Conservation (phyloP, 37 sponge, comb jelly and placozoan species). For the Beroe ovata region DNA sequence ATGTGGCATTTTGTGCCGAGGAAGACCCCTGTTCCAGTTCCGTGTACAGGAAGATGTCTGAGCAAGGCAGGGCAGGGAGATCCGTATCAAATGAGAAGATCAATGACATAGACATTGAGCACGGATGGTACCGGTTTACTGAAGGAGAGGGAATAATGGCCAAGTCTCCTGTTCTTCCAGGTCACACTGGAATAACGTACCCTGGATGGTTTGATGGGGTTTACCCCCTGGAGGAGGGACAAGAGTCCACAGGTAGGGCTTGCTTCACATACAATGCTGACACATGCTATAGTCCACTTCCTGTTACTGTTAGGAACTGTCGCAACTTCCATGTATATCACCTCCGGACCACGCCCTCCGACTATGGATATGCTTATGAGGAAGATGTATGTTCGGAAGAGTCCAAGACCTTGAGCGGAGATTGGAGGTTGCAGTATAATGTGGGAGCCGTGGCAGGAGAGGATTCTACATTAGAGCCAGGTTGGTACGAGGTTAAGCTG, state of each 20-base stretch:
- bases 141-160: slow-evolving; percentile 42
- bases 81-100: background rate
- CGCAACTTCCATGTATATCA: slow-evolving; percentile 35
- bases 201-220: slow-evolving; percentile 64
- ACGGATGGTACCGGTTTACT: slow-evolving; percentile 57
- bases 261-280: slow-evolving; percentile 33
- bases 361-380: slow-evolving; percentile 14
- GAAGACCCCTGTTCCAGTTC: slow-evolving; percentile 45
- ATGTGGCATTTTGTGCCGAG: slow-evolving; percentile 2
- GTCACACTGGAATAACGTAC: slow-evolving; percentile 46
- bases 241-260: slow-evolving; percentile 22
- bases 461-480: background rate
- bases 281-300: background rate
- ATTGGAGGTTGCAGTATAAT: slow-evolving; percentile 10
- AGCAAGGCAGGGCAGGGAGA: slow-evolving; percentile 27
- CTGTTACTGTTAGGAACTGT: slow-evolving; percentile 42
- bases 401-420: slow-evolving; percentile 7
- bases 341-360: background rate
- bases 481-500: slow-evolving; percentile 46
- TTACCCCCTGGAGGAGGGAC: slow-evolving; percentile 2
- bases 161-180: slow-evolving; percentile 10
- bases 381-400: slow-evolving; percentile 7
- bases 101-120: background rate
- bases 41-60: slow-evolving; percentile 8
- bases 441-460: background rate